Conservation (phyloP, 2,113 vertebrate species). For the Addax nasomaculatus region DNA sequence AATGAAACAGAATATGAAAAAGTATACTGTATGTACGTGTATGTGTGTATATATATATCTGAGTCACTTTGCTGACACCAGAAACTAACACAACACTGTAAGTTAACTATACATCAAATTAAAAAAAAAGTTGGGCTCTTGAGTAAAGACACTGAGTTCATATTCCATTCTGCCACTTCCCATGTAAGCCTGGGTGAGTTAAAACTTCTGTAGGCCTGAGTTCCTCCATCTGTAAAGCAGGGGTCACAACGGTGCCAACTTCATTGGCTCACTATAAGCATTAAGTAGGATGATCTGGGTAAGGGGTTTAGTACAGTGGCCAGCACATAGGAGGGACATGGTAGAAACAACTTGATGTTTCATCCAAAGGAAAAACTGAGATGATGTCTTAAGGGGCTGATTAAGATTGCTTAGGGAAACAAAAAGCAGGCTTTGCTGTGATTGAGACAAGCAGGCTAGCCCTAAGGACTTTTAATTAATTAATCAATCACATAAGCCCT, state of each 20-base stretch:
- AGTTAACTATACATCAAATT: not conserved
- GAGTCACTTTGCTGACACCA: not conserved
- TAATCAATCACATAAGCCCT: not conserved
- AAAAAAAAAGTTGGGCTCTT: not conserved
- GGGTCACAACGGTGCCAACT: not conserved
- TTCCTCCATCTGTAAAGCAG: not conserved
- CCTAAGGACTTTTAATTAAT: constrained; percentile 18
- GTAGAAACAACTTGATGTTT: not conserved
- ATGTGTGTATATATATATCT: not conserved
- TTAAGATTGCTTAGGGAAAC: not conserved
- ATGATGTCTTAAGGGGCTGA: not conserved
- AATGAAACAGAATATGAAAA: not conserved
- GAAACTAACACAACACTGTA: not conserved
- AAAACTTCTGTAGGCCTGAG: not conserved
- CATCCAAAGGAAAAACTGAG: not conserved
- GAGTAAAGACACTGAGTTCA: constrained; percentile 13
- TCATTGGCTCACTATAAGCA: not conserved
- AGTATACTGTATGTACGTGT: not conserved
- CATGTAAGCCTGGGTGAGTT: not conserved
- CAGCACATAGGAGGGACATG: not conserved
- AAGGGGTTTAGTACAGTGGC: not conserved
- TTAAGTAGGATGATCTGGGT: not conserved
- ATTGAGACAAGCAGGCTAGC: not conserved
- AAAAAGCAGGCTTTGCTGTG: not conserved
- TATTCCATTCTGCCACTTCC: not conserved